Evolutionary conservation across 2,888 invertebrate species (phyloP).

Genomic region (Psylliodes chrysocephalus): DNA sequence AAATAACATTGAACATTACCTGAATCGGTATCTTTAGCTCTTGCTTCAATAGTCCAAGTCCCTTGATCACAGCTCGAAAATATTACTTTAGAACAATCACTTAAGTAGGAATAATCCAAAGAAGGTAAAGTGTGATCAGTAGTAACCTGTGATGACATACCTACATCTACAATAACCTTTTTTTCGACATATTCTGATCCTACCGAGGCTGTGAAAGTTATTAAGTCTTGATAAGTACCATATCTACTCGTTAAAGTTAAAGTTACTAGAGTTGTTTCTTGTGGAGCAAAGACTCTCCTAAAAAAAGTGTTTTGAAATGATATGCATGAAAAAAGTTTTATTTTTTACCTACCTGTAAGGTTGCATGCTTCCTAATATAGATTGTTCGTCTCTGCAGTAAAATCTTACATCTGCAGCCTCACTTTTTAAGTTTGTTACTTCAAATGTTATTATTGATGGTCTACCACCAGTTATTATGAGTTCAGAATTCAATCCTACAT

Average conservation of each 20-base stretch:
- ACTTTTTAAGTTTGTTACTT: constrained; percentile 77
- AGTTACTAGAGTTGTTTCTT: constrained; percentile 68
- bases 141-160: constrained; percentile 39
- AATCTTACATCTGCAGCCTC: constrained; percentile 69
- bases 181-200: constrained; percentile 62
- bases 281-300: constrained; percentile 58
- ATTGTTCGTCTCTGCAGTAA: constrained; percentile 70
- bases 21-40: constrained; percentile 73
- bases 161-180: constrained; percentile 63
- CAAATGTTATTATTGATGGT: constrained; percentile 70
- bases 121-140: constrained; percentile 53
- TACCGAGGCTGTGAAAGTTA: constrained; percentile 70
- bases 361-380: constrained; percentile 68
- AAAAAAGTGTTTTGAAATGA: constrained; percentile 4
- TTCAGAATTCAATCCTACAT: constrained; percentile 65
- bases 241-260: constrained; percentile 58
- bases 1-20: constrained; percentile 62
- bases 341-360: constrained; percentile 65
- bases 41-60: constrained; percentile 77
- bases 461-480: constrained; percentile 61
- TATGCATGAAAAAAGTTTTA: neutral
- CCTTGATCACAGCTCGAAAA: constrained; percentile 71
- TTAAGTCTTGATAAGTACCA: constrained; percentile 67
- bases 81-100: constrained; percentile 61
- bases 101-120: constrained; percentile 60